A percentile compares a stretch with the other conserved stretches of the same genome.
phyloP scores from a whole-genome alignment of 2,888 invertebrate genomes.

The Drosophila paranaensis region DNA sequence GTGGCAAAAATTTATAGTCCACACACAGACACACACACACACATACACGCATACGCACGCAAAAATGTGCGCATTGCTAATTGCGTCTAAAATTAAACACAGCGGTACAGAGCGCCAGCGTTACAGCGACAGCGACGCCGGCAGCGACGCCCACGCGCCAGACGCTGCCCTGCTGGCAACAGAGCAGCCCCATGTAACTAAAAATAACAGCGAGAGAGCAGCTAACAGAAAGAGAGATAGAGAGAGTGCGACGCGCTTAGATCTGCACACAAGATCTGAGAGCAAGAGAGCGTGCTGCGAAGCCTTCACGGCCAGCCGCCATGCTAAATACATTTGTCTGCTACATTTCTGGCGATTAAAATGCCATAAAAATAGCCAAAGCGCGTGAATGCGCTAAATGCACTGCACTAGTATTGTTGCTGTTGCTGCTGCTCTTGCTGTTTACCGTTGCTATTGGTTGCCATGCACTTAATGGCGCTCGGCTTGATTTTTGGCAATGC shows the following conservation, averaged over 20 bases:
- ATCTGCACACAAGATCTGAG: not conserved
- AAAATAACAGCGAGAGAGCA: conserved; percentile 57
- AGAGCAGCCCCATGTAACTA: conserved; percentile 65
- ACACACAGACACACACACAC: conserved; percentile 34
- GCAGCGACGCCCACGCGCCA: conserved; percentile 73
- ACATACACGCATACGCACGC: conserved; percentile 29
- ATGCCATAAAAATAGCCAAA: conserved; percentile 76
- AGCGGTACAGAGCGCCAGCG: conserved; percentile 32
- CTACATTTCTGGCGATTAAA: conserved; percentile 65
- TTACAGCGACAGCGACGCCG: conserved; percentile 45
- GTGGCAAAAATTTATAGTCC: conserved; percentile 73
- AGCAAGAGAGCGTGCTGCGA: conserved; percentile 17
- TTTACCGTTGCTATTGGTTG: conserved; percentile 20
- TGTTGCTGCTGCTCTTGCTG: conserved; percentile 21
- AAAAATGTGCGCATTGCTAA: conserved; percentile 77
- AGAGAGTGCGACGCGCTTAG: not conserved
- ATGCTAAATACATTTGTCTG: conserved; percentile 18
- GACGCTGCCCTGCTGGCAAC: conserved; percentile 57
- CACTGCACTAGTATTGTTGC: conserved; percentile 29
- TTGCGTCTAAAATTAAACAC: conserved; percentile 73
- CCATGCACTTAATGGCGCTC: conserved; percentile 60
- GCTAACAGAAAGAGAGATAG: not conserved
- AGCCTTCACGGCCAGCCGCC: conserved; percentile 24
- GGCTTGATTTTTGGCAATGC: conserved; percentile 53
- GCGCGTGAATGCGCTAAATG: conserved; percentile 54